These are phyloP conservation scores for Lasioglossum morio DNA, from an alignment of 2,888 invertebrate species.

Conservation along the genomic window DNA sequence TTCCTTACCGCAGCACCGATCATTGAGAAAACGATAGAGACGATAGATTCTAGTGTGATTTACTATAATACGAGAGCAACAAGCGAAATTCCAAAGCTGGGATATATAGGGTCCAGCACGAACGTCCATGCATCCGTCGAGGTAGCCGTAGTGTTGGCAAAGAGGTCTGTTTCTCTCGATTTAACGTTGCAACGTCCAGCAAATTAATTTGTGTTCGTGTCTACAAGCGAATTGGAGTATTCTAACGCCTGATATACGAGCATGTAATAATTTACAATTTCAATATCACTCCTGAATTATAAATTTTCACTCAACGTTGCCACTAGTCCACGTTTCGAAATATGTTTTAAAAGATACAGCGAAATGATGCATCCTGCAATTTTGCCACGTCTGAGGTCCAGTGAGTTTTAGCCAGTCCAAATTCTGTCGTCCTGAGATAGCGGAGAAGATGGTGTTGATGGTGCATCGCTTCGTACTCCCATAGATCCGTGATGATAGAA, in stretches of 20 bases:
- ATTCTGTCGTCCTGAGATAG: neutral
- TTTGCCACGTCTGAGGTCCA: neutral
- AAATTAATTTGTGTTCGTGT: constrained; percentile 35
- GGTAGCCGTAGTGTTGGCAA: neutral
- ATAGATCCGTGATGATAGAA: constrained; percentile 13
- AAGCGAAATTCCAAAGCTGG: constrained; percentile 8
- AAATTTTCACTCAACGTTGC: neutral
- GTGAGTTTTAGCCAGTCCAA: neutral
- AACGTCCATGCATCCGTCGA: constrained; percentile 5
- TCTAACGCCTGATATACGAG: constrained; percentile 8
- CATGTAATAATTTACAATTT: neutral
- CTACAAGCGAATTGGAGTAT: constrained; percentile 11
- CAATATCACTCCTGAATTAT: neutral
- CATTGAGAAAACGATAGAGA: neutral
- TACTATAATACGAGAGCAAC: neutral
- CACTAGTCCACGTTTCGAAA: constrained; percentile 1
- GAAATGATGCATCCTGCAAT: constrained; percentile 11
- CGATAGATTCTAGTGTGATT: neutral
- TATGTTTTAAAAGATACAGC: neutral
- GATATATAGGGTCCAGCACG: neutral
- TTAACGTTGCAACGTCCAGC: constrained; percentile 32
- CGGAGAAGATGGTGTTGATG: neutral
- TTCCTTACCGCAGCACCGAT: neutral
- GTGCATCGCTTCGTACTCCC: constrained; percentile 22
- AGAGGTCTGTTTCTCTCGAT: constrained; percentile 36